These are phyloP conservation scores for Leptobrachium ailaonicum DNA, from an alignment of 2,113 vertebrate species.

Conservation along the genomic window DNA sequence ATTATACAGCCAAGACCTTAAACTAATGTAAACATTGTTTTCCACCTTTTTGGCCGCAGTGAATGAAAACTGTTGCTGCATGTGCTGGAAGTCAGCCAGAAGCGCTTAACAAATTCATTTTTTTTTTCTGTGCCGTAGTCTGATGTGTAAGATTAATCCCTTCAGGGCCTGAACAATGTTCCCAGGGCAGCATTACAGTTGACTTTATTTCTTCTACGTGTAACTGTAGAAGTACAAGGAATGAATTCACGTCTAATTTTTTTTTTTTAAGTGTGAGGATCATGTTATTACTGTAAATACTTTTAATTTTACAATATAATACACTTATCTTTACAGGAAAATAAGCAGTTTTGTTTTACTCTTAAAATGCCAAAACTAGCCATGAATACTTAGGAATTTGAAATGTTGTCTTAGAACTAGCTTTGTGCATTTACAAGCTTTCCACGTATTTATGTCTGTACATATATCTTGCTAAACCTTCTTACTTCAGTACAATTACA, in stretches of 20 bases:
- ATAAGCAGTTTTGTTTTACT: no score
- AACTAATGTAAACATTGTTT: constrained; percentile 60
- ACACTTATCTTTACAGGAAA: no score
- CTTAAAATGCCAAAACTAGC: no score
- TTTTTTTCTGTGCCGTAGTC: constrained; percentile 21
- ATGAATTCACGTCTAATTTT: neutral
- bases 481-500: no score
- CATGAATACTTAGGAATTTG: no score
- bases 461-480: no score
- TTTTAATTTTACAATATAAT: neutral
- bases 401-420: no score
- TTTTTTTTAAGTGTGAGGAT: neutral
- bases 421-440: no score
- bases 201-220: constrained; percentile 28
- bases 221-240: constrained; percentile 26
- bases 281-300: neutral
- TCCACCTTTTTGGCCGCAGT: constrained; percentile 54
- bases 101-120: constrained; percentile 44
- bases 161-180: constrained; percentile 32
- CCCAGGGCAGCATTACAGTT: constrained; percentile 31
- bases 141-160: constrained; percentile 45
- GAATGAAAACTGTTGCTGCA: constrained; percentile 52
- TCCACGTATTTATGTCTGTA: no score
- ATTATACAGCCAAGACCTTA: constrained; percentile 53
- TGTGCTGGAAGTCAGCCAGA: constrained; percentile 29